Evolutionary conservation across 1,140 invertebrate species (phyloP).

Genomic region (Littorina saxatilis): DNA sequence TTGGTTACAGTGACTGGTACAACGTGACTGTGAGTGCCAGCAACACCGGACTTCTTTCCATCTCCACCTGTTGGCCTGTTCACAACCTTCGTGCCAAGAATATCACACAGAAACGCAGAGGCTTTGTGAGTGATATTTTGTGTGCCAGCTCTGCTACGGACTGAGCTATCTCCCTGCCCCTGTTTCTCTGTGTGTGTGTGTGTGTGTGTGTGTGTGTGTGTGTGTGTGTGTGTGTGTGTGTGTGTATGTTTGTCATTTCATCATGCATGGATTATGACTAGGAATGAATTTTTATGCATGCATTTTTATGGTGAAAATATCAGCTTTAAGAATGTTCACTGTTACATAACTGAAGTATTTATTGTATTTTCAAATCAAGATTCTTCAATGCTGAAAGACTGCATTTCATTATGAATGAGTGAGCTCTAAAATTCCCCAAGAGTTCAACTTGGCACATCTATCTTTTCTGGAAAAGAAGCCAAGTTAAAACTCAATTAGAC

Average conservation of each 20-base stretch:
- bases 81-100: neutral
- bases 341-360: too few species aligned
- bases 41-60: neutral
- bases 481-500: too few species aligned
- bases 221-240: neutral
- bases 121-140: neutral
- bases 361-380: too few species aligned
- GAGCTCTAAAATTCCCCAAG: too few species aligned
- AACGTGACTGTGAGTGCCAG: neutral
- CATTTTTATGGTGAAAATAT: too few species aligned
- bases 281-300: neutral
- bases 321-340: too few species aligned
- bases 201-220: neutral
- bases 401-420: too few species aligned
- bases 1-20: conserved; percentile 4
- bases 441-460: too few species aligned
- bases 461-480: too few species aligned
- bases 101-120: neutral
- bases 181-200: neutral
- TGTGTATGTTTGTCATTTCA: neutral
- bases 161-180: too few species aligned
- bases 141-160: neutral
- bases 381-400: too few species aligned
- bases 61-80: neutral
- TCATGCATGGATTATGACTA: neutral